These are phyloP conservation scores for Falco biarmicus DNA, from an alignment of 2,797 vertebrate species.

Conservation along the genomic window DNA sequence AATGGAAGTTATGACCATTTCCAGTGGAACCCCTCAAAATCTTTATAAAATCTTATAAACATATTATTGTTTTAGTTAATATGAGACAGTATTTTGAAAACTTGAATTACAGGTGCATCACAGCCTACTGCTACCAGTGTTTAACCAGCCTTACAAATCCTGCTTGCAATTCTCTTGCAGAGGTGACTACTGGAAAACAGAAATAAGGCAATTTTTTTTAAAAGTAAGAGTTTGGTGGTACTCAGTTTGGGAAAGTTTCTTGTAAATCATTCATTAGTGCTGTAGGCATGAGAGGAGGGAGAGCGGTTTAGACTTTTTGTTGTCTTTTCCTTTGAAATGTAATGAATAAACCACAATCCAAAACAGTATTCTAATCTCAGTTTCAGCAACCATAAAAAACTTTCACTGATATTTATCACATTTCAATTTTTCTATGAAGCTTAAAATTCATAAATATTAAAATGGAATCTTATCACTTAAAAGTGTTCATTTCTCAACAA, in stretches of 20 bases:
- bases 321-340: conserved; percentile 38
- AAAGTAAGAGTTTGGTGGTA: neutral
- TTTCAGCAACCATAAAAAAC: neutral
- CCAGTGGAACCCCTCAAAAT: neutral
- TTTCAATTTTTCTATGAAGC: neutral
- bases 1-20: neutral
- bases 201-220: neutral
- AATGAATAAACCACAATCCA: conserved; percentile 21
- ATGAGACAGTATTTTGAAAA: neutral
- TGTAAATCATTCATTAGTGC: neutral
- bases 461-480: conserved; percentile 25
- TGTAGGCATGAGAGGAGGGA: neutral
- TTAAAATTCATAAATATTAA: conserved; percentile 61
- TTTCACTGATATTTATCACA: conserved; percentile 23
- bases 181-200: neutral
- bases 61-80: neutral
- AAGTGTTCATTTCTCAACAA: neutral
- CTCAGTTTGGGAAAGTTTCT: neutral
- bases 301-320: neutral
- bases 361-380: conserved; percentile 26
- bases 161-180: neutral
- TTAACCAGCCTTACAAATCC: neutral
- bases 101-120: neutral
- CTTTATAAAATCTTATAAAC: neutral
- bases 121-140: neutral